Evolutionary conservation across 2,888 invertebrate species (phyloP), one percentile per base, ranked within the genome.

Genomic region (Omphaloscelis lunosa): DNA sequence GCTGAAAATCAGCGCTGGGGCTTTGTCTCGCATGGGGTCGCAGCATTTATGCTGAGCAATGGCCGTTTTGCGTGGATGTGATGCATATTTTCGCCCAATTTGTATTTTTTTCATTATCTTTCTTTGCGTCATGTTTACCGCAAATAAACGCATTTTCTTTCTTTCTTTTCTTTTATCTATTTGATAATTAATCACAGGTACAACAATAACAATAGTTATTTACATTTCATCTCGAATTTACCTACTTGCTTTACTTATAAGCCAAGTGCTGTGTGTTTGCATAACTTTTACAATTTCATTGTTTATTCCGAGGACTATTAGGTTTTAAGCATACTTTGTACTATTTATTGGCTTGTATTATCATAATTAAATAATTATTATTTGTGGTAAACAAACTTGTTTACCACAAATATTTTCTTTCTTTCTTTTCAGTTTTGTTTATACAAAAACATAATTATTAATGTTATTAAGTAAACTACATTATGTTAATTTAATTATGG

Each of bases 211-310:
- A 70, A 62, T 39, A 68, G 45, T 79, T 65, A 79, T 79, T 79
- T 56, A 66, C 66, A 66, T 62, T 81, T 58, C 27, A 75, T 81
- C 70, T 67, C 66, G 23, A 29, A 61, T 66, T 34, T 53, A 23
- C 12, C n/a, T 51, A 27, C 39, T 74, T 7, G 15, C 27, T 72
- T 17, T 29, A n/a, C 29, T 58, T n/a, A 61, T 27, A 39, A n/a
- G 15, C 34, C 7, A 17, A 9, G 6, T 27, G 15, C 15, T 15
- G 12, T 41, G 7, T 27, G 29, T 61, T 45, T 67, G 23, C 34
- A 48, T 48, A 67, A 15, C 45, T 34, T 6, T 48, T 15, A 17
- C 48, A 48, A 48, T 51, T 20, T 51, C 9, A 17, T 27, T 58
- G 29, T 17, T 53, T 62, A 53, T 72, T 75, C 41, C 6, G 4